A percentile compares a stretch with the other conserved stretches of the same genome.
phyloP scores from a whole-genome alignment of 2,797 vertebrate species.

The Acestrorhynchus altus region DNA sequence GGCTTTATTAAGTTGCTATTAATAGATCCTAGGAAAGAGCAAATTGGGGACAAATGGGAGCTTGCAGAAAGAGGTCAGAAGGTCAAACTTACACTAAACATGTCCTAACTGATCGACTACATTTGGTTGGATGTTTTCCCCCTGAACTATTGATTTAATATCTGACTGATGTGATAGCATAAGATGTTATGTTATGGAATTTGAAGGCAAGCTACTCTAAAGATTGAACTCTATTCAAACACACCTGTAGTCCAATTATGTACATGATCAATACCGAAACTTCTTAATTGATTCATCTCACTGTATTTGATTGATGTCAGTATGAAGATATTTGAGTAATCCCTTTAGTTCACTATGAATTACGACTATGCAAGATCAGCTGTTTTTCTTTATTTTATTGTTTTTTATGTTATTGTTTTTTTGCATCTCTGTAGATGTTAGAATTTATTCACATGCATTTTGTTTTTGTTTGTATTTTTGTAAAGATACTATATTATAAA shows the following conservation, averaged over 20 bases:
- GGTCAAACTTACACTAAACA: too few species aligned
- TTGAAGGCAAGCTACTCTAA: background rate
- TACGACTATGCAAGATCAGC: slow-evolving; percentile 27
- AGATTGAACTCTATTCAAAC: background rate
- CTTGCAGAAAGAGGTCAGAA: too few species aligned
- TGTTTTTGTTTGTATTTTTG: slow-evolving; percentile 31
- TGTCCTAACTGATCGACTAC: too few species aligned
- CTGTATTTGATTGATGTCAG: slow-evolving; percentile 25
- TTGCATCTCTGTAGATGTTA: slow-evolving; percentile 16
- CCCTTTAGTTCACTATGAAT: slow-evolving; percentile 31
- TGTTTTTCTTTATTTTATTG: background rate
- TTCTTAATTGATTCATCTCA: slow-evolving; percentile 2
- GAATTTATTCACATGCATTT: background rate
- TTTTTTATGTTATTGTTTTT: background rate
- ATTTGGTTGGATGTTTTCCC: too few species aligned
- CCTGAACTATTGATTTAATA: too few species aligned
- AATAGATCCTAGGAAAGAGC: too few species aligned
- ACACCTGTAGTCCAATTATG: background rate
- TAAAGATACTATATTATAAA: slow-evolving; percentile 12
- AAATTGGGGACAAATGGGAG: too few species aligned
- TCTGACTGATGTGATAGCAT: too few species aligned
- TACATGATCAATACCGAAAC: background rate
- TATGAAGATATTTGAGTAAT: background rate
- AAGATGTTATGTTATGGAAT: too few species aligned
- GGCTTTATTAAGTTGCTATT: too few species aligned